phyloP scores from a whole-genome alignment of 2,797 vertebrate genomes.

The Eupleurogrammus muticus region DNA sequence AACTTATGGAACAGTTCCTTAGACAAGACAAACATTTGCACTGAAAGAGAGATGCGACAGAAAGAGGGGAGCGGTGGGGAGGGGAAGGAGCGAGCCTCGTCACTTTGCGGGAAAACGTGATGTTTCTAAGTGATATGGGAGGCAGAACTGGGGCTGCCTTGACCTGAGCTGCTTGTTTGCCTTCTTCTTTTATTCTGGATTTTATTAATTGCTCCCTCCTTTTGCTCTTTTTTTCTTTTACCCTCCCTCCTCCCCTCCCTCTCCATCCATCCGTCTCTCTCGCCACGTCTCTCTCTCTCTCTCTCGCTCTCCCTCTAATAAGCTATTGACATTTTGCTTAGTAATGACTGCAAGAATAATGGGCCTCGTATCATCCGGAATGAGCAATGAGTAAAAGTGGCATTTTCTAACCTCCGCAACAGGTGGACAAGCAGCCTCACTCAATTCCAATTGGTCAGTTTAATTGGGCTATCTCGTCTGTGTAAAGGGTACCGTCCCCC shows the following conservation, averaged over 20 bases:
- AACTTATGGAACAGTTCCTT: constrained; percentile 81
- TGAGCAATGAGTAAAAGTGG: constrained; percentile 71
- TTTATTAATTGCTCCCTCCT: background rate
- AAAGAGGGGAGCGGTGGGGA: constrained; percentile 29
- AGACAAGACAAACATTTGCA: constrained; percentile 82
- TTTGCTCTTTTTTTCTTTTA: constrained; percentile 15
- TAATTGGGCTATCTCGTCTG: constrained; percentile 59
- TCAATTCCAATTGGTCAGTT: constrained; percentile 61
- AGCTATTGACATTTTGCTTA: constrained; percentile 79
- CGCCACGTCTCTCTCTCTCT: constrained; percentile 40
- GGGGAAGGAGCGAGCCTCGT: constrained; percentile 13
- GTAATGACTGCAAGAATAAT: constrained; percentile 76
- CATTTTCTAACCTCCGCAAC: constrained; percentile 61
- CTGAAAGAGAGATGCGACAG: constrained; percentile 58
- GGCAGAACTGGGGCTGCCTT: no score
- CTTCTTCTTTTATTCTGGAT: constrained; percentile 2
- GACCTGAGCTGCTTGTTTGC: constrained; percentile 14
- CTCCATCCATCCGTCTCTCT: constrained; percentile 51
- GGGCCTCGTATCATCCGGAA: constrained; percentile 53
- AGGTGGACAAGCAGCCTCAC: constrained; percentile 48
- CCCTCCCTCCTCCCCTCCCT: constrained; percentile 8
- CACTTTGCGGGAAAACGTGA: background rate
- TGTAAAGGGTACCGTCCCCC: constrained; percentile 38
- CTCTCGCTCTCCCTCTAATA: constrained; percentile 58
- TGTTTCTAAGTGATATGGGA: constrained; percentile 42